phyloP scores from a whole-genome alignment of 2,113 vertebrate genomes.

The Anthoscopus minutus region DNA sequence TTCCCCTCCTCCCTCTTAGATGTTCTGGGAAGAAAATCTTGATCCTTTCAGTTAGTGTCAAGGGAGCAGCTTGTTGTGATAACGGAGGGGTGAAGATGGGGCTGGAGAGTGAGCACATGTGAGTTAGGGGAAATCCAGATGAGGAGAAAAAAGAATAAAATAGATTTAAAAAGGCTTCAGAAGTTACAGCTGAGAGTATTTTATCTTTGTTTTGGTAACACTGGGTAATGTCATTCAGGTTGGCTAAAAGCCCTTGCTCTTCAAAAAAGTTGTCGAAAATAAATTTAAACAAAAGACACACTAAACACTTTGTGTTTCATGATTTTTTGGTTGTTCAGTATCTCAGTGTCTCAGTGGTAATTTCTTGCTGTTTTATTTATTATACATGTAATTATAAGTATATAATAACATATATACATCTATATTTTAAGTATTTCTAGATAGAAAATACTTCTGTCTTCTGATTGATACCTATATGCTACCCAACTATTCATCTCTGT shows the following conservation, averaged over 20 bases:
- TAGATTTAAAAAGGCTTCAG: not conserved
- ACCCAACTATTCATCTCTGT: not conserved
- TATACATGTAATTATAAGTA: too few relatives aligned
- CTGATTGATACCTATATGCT: not conserved
- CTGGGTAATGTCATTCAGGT: not conserved
- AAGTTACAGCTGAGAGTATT: not conserved
- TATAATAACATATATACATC: too few relatives aligned
- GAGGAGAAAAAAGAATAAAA: not conserved
- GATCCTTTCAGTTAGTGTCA: not conserved
- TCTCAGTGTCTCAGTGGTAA: not conserved
- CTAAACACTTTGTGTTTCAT: not conserved
- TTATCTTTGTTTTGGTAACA: not conserved
- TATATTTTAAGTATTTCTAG: not conserved
- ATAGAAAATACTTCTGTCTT: not conserved
- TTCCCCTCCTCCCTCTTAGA: not conserved
- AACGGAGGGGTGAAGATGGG: not conserved
- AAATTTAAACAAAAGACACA: not conserved
- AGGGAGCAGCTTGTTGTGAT: fast-evolving
- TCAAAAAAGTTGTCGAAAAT: not conserved
- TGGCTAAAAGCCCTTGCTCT: not conserved
- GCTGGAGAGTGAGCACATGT: not conserved
- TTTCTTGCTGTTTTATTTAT: not conserved
- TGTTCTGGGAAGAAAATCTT: not conserved
- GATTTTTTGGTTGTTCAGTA: not conserved
- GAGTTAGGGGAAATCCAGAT: not conserved